Evolutionary conservation across 2,888 invertebrate species (phyloP), one percentile per base, ranked within the genome.

Genomic region (Platypus cylindrus): DNA sequence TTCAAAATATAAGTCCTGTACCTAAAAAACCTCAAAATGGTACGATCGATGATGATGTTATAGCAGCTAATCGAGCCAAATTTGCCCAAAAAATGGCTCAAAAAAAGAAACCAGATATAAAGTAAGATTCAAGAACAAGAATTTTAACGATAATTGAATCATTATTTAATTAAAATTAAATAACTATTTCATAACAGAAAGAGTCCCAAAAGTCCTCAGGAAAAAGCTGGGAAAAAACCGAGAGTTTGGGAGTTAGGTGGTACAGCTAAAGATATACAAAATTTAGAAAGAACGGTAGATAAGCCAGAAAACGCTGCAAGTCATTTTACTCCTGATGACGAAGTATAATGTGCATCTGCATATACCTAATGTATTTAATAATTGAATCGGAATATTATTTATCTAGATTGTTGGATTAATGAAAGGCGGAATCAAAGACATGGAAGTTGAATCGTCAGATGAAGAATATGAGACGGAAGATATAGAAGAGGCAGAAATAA

Each of bases 211-310:
- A 66, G 68, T 37, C 68, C 70, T 1, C 42, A 51, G 63, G 70
- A 53, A 66, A 81, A 80, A 56, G 76, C 78, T 13, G 86, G 85
- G 1, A 95, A 95, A 55, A 82, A 86, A 54, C 87, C 86, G 0
- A 74, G 90, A 34, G 74, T 83, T 34, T 95, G 94, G 95, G 90
- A 86, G 48, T 64, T 86, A 32, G 80, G 81, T 25, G 91, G 90
- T 17, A 78, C 71, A 32, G 61, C 69, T 8, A 79, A 80, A 43
- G 91, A 93, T 62, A 64, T 82, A 30, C 73, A 74, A 8, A 63
- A 68, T n/a, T 65, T 94, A 24, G 91, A 94, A 62, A 73, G 84
- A 52, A 82, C 84, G 36, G 77, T 73, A 40, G 85, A 84, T 58
- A 74, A 74, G 52, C 78, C 79, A 0, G 77, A 73, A 39, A 73